Percentiles rank a stretch among this genome's conserved stretches.
phyloP scores from a whole-genome alignment of 2,888 invertebrate genomes.

The Mechanitis messenoides region DNA sequence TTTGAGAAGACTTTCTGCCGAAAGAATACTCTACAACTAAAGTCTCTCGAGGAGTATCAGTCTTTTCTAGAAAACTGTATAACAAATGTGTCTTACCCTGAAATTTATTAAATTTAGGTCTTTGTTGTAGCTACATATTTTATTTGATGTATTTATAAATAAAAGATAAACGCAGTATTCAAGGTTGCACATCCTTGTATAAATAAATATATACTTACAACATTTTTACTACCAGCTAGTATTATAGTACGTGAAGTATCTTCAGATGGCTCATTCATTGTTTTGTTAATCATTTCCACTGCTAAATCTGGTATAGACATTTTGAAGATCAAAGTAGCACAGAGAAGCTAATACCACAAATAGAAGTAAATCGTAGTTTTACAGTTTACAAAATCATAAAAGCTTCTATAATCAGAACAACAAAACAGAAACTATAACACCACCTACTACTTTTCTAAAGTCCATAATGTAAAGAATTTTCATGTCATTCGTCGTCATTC shows the following conservation, averaged over 20 bases:
- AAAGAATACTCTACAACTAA: slow-evolving; percentile 91
- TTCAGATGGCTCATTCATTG: slow-evolving; percentile 45
- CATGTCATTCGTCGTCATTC: too few relatives aligned
- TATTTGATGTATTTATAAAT: background rate
- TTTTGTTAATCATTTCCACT: slow-evolving; percentile 63
- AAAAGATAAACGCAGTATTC: too few relatives aligned
- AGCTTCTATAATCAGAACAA: too few relatives aligned
- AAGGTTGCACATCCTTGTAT: too few relatives aligned
- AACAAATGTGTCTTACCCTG: slow-evolving; percentile 89
- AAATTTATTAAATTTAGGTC: slow-evolving; percentile 26
- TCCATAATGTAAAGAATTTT: too few relatives aligned
- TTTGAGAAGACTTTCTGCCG: slow-evolving; percentile 82
- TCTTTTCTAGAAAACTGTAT: slow-evolving; percentile 86
- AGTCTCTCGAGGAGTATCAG: slow-evolving; percentile 84
- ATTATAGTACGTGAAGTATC: slow-evolving; percentile 76
- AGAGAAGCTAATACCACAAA: too few relatives aligned
- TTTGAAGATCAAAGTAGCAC: slow-evolving; percentile 10
- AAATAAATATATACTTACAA: slow-evolving; percentile 75
- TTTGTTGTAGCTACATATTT: background rate
- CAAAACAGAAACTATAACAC: too few relatives aligned
- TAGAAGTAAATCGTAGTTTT: too few relatives aligned
- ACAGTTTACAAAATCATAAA: too few relatives aligned
- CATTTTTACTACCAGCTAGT: slow-evolving; percentile 80
- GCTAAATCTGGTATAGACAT: slow-evolving; percentile 76
- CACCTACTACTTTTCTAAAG: too few relatives aligned